A percentile compares a stretch with the other conserved stretches of the same genome.
Evolutionary conservation across 92 coral and sea anemone species (phyloP).

Genomic region (Zoanthus sociatus): DNA sequence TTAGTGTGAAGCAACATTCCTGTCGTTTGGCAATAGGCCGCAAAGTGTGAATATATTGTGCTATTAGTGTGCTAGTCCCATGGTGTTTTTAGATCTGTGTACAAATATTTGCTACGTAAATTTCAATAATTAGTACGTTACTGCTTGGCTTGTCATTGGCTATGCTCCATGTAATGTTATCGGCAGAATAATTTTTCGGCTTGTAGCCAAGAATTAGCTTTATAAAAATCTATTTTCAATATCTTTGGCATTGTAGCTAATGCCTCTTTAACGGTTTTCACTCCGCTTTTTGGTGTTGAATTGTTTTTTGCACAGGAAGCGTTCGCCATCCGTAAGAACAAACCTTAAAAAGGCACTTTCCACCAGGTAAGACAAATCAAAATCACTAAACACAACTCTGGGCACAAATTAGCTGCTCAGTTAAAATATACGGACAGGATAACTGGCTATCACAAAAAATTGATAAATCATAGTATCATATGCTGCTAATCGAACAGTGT

Average conservation of each 20-base stretch:
- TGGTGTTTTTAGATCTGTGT: neutral
- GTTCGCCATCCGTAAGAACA: slow-evolving; percentile 35
- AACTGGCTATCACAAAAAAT: neutral
- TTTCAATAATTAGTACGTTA: neutral
- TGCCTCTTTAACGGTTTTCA: neutral
- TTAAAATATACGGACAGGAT: neutral
- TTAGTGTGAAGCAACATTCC: too few species aligned
- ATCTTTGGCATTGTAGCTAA: neutral
- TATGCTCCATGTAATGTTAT: neutral
- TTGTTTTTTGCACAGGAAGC: slow-evolving; percentile 39
- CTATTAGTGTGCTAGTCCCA: neutral
- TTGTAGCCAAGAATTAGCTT: neutral
- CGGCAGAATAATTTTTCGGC: neutral
- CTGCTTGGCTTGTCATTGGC: neutral
- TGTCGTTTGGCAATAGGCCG: neutral
- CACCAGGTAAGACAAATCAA: slow-evolving; percentile 52
- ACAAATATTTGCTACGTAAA: neutral
- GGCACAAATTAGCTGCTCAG: neutral
- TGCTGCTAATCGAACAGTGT: neutral
- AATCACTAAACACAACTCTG: too few species aligned
- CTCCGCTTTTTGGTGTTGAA: neutral
- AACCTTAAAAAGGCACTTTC: slow-evolving; percentile 44
- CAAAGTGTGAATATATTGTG: neutral
- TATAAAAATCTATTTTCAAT: neutral
- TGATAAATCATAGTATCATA: neutral